Evolutionary conservation across 2,888 invertebrate genomes (phyloP).

Genomic region (Hypomecis punctinalis): DNA sequence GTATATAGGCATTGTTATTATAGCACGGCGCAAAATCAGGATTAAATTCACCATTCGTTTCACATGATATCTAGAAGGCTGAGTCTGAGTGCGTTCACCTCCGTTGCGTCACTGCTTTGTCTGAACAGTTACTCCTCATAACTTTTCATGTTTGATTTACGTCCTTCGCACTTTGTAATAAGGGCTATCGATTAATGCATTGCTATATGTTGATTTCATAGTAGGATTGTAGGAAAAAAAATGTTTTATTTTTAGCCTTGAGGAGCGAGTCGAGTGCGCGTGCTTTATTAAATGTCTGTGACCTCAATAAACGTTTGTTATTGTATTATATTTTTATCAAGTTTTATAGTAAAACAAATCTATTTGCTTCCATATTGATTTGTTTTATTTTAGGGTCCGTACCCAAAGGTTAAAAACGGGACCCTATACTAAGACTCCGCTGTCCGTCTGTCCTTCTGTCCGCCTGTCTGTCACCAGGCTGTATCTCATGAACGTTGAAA

Average conservation of each 20-base stretch:
- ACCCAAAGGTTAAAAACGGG: no score
- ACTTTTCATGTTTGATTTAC: conserved; percentile 1
- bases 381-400: no score
- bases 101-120: conserved; percentile 34
- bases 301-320: background rate
- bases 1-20: conserved; percentile 2
- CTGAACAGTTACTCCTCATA: conserved; percentile 13
- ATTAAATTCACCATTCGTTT: conserved; percentile 20
- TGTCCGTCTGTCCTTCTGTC: no score
- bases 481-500: no score
- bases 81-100: conserved; percentile 25
- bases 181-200: conserved; percentile 2
- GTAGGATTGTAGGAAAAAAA: conserved; percentile 11
- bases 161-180: conserved; percentile 21
- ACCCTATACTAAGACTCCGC: no score
- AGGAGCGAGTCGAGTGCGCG: background rate
- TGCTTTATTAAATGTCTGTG: conserved; percentile 4
- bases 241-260: conserved; percentile 12
- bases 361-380: no score
- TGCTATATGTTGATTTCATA: conserved; percentile 2
- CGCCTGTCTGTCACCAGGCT: no score
- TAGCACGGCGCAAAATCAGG: conserved; percentile 12
- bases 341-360: no score
- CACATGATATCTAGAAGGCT: conserved; percentile 27
- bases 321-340: background rate